Evolutionary conservation across 2,113 vertebrate genomes (phyloP).

Genomic region (Piprites chloris): DNA sequence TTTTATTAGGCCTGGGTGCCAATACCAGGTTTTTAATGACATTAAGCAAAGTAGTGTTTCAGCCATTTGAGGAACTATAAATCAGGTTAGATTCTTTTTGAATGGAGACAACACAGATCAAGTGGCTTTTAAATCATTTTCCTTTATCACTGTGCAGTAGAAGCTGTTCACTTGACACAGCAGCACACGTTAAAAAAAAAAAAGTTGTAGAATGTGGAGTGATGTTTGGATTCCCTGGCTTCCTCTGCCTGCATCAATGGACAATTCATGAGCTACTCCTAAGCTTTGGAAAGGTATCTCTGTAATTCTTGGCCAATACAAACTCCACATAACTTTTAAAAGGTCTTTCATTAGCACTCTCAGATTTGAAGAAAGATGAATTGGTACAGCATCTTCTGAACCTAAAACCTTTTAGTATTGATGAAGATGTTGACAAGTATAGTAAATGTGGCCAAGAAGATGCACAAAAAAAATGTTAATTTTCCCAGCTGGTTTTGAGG

Average conservation of each 20-base stretch:
- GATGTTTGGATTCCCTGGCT: conserved; percentile 43
- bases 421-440: neutral
- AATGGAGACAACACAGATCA: conserved; percentile 61
- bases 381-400: neutral
- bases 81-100: conserved; percentile 59
- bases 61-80: conserved; percentile 68
- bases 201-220: neutral
- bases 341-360: conserved; percentile 36
- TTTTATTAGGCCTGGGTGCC: conserved; percentile 68
- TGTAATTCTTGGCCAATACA: conserved; percentile 62
- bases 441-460: neutral
- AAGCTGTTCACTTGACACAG: conserved; percentile 36
- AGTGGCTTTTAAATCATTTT: conserved; percentile 65
- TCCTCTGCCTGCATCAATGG: conserved; percentile 39
- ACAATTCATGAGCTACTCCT: conserved; percentile 59
- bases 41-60: conserved; percentile 66
- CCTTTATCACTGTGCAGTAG: conserved; percentile 30
- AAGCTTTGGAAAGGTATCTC: conserved; percentile 56
- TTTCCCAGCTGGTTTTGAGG: neutral
- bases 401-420: conserved; percentile 6
- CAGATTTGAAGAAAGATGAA: conserved; percentile 44
- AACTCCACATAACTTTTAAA: conserved; percentile 51
- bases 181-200: neutral
- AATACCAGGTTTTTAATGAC: conserved; percentile 54
- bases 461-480: neutral